Conservation (phyloP, 2,113 vertebrate genomes). For the Chloebia gouldiae region DNA sequence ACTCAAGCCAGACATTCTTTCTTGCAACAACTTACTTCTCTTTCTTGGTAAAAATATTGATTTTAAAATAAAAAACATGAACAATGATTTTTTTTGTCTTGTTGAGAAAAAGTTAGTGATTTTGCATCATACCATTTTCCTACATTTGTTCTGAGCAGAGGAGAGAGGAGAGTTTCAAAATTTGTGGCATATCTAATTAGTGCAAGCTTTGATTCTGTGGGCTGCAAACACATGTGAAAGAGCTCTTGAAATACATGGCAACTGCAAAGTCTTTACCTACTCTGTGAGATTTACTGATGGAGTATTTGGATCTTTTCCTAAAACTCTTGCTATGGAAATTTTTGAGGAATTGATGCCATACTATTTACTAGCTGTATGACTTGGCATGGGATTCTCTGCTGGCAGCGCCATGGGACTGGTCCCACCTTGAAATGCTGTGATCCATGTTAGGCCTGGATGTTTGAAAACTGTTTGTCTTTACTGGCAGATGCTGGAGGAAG, state of each 20-base stretch:
- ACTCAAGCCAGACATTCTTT: not conserved
- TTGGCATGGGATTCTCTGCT: constrained; percentile 8
- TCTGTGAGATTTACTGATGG: not conserved
- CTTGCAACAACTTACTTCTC: not conserved
- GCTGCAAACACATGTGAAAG: not conserved
- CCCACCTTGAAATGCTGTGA: not conserved
- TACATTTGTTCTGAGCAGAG: not conserved
- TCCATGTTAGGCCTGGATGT: not conserved
- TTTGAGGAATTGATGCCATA: not conserved
- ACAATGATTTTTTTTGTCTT: not conserved
- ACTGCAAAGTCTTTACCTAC: not conserved
- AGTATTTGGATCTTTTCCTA: constrained; percentile 30
- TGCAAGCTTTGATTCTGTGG: not conserved
- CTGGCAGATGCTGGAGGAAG: constrained; percentile 20
- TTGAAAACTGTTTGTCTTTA: constrained; percentile 6
- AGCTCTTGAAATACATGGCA: not conserved
- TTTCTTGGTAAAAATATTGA: not conserved
- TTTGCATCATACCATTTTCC: not conserved
- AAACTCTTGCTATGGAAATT: not conserved
- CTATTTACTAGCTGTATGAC: constrained; percentile 1
- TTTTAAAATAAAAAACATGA: not conserved
- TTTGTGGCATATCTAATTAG: not conserved
- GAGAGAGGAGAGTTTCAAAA: not conserved
- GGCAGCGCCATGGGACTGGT: not conserved
- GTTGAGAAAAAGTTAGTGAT: not conserved